A percentile compares a stretch with the other conserved stretches of the same genome.
Evolutionary conservation across 92 coral and sea anemone species (phyloP).

Genomic region (Montipora capitata): DNA sequence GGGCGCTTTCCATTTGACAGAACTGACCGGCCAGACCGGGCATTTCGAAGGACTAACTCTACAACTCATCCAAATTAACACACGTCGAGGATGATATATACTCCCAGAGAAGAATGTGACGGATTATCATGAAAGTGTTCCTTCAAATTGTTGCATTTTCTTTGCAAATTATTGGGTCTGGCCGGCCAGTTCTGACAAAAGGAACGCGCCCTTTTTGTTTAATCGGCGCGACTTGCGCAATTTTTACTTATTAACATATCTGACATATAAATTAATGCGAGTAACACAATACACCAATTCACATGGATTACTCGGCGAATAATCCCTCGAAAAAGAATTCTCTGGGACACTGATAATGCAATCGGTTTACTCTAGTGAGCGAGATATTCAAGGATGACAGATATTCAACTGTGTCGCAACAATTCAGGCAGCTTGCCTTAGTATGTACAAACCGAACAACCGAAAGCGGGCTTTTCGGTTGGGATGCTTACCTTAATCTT

Average conservation of each 20-base stretch:
- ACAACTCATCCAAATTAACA: too few species aligned
- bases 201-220: too few species aligned
- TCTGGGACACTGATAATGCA: conserved; percentile 23
- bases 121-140: too few species aligned
- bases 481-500: not conserved
- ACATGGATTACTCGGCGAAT: conserved; percentile 19
- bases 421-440: conserved; percentile 81
- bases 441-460: conserved; percentile 53
- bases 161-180: too few species aligned
- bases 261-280: conserved; percentile 9
- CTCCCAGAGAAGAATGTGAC: too few species aligned
- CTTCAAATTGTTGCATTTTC: too few species aligned
- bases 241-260: conserved; percentile 27
- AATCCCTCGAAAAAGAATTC: conserved; percentile 7
- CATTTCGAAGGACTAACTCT: too few species aligned
- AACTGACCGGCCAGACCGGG: too few species aligned
- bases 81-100: too few species aligned
- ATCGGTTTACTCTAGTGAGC: conserved; percentile 18
- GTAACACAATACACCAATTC: conserved; percentile 43
- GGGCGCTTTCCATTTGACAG: too few species aligned
- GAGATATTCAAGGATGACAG: conserved; percentile 70
- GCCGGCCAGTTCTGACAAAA: too few species aligned
- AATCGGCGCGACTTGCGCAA: too few species aligned
- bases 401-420: conserved; percentile 83
- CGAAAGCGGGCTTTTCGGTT: not conserved